These are phyloP conservation scores for Nephila pilipes DNA, from an alignment of 1,140 invertebrate genomes.

Conservation along the genomic window DNA sequence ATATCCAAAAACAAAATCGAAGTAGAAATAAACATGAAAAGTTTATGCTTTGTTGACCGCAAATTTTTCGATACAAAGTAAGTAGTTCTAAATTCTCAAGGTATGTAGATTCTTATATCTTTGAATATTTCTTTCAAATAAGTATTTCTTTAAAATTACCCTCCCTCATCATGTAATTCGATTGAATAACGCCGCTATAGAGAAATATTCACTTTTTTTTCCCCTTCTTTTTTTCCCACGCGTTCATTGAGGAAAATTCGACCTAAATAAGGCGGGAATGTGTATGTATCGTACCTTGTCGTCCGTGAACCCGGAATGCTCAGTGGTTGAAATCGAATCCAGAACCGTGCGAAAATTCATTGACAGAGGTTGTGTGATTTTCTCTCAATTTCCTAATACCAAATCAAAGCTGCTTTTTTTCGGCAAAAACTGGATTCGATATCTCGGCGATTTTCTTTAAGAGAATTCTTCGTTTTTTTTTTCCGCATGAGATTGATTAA, in stretches of 20 bases:
- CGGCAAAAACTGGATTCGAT: background rate
- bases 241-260: background rate
- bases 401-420: background rate
- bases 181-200: background rate
- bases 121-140: background rate
- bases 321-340: background rate
- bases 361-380: too few species aligned
- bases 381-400: too few species aligned
- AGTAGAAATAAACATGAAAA: too few species aligned
- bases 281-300: background rate
- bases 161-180: slow-evolving; percentile 8
- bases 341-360: background rate
- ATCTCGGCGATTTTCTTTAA: background rate
- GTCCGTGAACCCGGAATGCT: background rate
- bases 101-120: background rate
- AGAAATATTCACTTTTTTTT: background rate
- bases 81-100: too few species aligned
- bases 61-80: too few species aligned
- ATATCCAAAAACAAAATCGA: too few species aligned
- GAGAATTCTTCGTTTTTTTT: too few species aligned
- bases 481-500: too few species aligned
- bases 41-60: too few species aligned
- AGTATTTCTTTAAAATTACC: background rate
- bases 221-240: slow-evolving; percentile 19
- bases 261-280: slow-evolving; percentile 8